Base-by-base conservation (phyloP, 2,113 vertebrate genomes). In the Bettongia penicillata region DNA sequence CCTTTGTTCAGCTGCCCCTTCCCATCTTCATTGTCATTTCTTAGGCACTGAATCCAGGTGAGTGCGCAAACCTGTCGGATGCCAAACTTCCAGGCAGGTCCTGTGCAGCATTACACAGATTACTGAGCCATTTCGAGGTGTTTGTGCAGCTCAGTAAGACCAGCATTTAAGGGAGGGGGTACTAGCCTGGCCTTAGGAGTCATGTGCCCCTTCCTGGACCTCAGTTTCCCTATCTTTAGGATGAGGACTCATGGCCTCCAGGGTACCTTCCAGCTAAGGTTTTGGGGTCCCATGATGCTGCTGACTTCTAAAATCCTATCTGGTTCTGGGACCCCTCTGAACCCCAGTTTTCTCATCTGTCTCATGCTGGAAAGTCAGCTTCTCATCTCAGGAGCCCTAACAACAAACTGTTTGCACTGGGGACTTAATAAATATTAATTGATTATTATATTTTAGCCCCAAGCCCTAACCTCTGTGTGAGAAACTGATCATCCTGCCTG, bases 401-500 rank as follows among this genome's bases (percentile, higher is more conserved):
- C 8, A 25, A 37, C 48, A 48, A 48, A 61, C 55, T 31, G 26
- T 25, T 14, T 11, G 57, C 96, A 68, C 28, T 68, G n/a, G 95
- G 77, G 52, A 91, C 61, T 89, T 93, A 3, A 14, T 84, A 50
- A 90, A 43, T 95, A 55, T 52, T 94, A 94, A 95, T 91, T 92
- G 92, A 93, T 84, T 95, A 51, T 92, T 97, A 61, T 84, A 91
- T 53, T 94, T 96, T 91, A 90, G 37, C 90, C 89, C 91, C 51
- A 91, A 95, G 91, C 96, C 92, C 93, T 57, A 95, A 91, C 89
- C 95, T 90, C 57, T 90, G 91, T 43, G n/a, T 43, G n/a, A 96
- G 96, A 55, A 57, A 43, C 95, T 91, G 90, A 93, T 96, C 93
- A 92, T 89, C 51, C 90, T 53, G 10, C 47, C 92, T 93, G 93